Evolutionary conservation across 2,888 invertebrate species (phyloP), one percentile per base, ranked within the genome.

Genomic region (Chymomyza fuscimana): DNA sequence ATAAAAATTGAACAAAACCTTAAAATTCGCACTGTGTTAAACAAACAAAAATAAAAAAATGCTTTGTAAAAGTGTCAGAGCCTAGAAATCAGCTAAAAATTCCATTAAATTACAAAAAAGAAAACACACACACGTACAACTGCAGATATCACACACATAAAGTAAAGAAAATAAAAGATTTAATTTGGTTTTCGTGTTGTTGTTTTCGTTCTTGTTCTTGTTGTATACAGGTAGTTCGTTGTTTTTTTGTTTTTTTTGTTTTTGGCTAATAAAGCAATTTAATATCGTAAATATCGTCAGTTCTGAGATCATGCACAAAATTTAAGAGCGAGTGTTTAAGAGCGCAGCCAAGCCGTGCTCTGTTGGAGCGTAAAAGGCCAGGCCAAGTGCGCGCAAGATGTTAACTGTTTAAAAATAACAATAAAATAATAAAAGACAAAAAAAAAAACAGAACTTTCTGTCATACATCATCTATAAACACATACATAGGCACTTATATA

Each of bases 211-310:
- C 40, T 46, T 46, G 40, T 63, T 67, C 70, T 63, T 67, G 65
- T 68, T 76, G 36, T 36, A 36, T 36, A 46, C 40, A 46, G 40
- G 40, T 46, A 46, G 40, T 54, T 60, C 59, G 16, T 32, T 58
- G 54, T 46, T 68, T 61, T 69, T 46, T 4, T 25, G 25, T 25
- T 3, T 70, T 51, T 32, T 32, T 32, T 7, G 32, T 73, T 82
- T 86, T 79, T 79, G 84, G 86, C 78, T 76, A 81, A 86, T 82
- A 86, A 83, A 82, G 84, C 84, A 80, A 85, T 85, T 83, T 84
- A 71, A 87, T 87, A 87, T 85, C 85, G 83, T 83, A 82, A 87
- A 73, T 63, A 63, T 12, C 4, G 40, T 12, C 40, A 15, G 58
- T 22, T 0, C 77, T 78, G 82, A 82, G 86, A 87, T 82, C 82